phyloP scores from a whole-genome alignment of 1,140 invertebrate genomes.

The Drosophila busckii region DNA sequence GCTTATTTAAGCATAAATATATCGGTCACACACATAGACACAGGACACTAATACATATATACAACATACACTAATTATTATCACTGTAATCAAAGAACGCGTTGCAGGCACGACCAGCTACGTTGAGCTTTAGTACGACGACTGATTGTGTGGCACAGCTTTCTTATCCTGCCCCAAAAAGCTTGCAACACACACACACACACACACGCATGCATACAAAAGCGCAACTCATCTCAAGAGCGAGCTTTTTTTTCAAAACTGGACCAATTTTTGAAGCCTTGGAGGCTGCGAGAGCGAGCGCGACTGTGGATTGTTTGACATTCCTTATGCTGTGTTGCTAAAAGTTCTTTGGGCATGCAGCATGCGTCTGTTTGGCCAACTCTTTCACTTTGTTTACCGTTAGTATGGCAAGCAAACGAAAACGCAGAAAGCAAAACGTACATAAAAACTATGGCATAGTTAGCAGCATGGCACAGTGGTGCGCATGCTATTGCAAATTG shows the following conservation, averaged over 20 bases:
- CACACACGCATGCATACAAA: constrained; percentile 35
- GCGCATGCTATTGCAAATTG: background rate
- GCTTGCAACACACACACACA: no score
- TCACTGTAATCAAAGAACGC: constrained; percentile 22
- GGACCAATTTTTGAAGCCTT: constrained; percentile 21
- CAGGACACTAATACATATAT: constrained; percentile 2
- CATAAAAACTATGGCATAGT: constrained; percentile 36
- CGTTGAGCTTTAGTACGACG: constrained; percentile 67
- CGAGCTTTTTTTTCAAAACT: no score
- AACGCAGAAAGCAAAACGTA: constrained; percentile 22
- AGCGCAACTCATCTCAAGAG: constrained; percentile 65
- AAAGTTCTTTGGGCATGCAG: constrained; percentile 48
- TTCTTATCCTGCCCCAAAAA: constrained; percentile 74
- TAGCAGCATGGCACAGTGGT: constrained; percentile 19
- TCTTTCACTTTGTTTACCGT: constrained; percentile 56
- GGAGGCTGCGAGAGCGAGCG: background rate
- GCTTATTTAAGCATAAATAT: constrained; percentile 25
- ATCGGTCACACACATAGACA: constrained; percentile 29
- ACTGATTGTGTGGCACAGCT: constrained; percentile 66
- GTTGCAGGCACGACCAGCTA: constrained; percentile 42
- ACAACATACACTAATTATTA: constrained; percentile 1
- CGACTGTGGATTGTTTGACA: background rate
- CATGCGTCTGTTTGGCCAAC: constrained; percentile 64
- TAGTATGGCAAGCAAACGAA: constrained; percentile 20
- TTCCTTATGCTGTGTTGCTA: constrained; percentile 29